Base-by-base conservation (phyloP, 2,888 invertebrate genomes). In the Cinara cedri region DNA sequence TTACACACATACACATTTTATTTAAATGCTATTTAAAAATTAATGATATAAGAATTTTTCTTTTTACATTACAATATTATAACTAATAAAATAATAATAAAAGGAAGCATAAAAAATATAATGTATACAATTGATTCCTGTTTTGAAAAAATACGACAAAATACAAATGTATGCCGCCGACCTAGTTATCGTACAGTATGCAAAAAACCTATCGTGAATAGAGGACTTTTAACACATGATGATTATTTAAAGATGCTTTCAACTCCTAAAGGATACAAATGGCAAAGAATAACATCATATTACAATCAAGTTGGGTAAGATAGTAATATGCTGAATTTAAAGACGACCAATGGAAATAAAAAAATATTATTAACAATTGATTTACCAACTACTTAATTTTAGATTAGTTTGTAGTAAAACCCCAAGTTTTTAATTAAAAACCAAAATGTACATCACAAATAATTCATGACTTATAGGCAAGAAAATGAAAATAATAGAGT, bases 161-260 rank as follows among this genome's bases (percentile, higher is more conserved):
- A 54, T 19, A 34, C 14, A 6, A 21, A 54, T 65, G n/a, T 24
- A 49, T 74, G 74, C 51, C 34, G 54, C 51, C 65, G 10, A 21
- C 74, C 54, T 14, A 51, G 24, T 63, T 75, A 65, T 54, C n/a
- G 14, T n/a, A 44, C 63, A 51, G 42, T 75, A 0, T 75, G 74
- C 24, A 9, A 63, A 46, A 75, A 14, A 54, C 65, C 21, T 16
- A 72, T 44, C n/a, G 55, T 72, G 16, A 21, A 72, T 57, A 72
- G 72, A 46, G 44, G 21, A 60, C 60, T 57, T 19, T 46, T 72
- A 57, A 57, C 60, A 16, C 57, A 34, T 11, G 24, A 42, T 24
- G 26, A 72, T 72, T 60, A 72, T 4, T 42, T 72, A 46, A 72
- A 72, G 10, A 44, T 72, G 57, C 57, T 72, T 11, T 65, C 51